Evolutionary conservation across 2,888 invertebrate species (phyloP), one percentile per base, ranked within the genome.

Genomic region (Tenthredo distinguenda): DNA sequence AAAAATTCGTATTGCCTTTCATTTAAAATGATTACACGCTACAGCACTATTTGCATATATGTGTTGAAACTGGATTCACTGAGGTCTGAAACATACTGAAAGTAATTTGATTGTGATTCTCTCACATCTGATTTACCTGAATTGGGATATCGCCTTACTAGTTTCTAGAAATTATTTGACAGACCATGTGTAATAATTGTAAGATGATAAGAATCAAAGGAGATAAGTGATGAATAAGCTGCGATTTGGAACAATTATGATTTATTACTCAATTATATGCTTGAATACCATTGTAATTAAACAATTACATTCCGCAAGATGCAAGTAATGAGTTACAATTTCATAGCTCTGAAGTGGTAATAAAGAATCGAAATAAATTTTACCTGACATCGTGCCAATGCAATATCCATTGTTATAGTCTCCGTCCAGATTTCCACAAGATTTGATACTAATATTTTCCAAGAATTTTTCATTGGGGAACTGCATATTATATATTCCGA

Each of bases 331-430:
- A 18, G 21, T 12, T 74, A 47, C 4, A 21, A 74, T 40, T 47
- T 10, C 3, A n/a, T 47, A 40, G 43, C 4, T 26, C 18, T 43
- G 18, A 21, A n/a, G 1, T 72, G n/a, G 10, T n/a, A 0, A 26
- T 74, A 3, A 34, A 15, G 50, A 81, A 68, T 47, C 31, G 47
- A 34, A 68, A 62, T 40, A 40, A 26, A 43, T 47, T 40, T 21
- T 89, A 92, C 92, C 89, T 88, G 82, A 62, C 91, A 91, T 88
- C 88, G 91, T 37, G 86, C 47, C 76, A 87, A 50, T 81, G 90
- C 88, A 47, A 72, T 83, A 34, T 90, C 87, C 55, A 87, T 84
- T 12, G 88, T 86, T 40, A 91, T 81, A 34, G 68, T 87, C 79
- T 91, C 91, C 9, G 79, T 81, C 88, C 90, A 91, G 85, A 90